Percentiles rank a stretch among this genome's conserved stretches.
These are phyloP conservation scores for Hypercompe scribonia DNA, from an alignment of 2,888 invertebrate genomes.

Conservation along the genomic window DNA sequence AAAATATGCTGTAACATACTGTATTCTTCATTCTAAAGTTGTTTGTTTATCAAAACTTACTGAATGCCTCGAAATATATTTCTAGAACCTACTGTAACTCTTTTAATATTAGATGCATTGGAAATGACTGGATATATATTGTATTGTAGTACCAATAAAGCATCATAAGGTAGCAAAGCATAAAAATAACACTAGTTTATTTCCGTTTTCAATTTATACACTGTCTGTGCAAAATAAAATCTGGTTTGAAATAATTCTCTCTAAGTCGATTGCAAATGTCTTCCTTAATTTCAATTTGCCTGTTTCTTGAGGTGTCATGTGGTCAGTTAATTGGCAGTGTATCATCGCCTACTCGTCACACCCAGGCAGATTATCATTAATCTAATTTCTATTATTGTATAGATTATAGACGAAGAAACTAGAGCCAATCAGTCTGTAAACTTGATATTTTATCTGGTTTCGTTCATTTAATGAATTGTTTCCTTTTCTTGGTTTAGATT, in stretches of 20 bases:
- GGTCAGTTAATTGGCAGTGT: constrained; percentile 50
- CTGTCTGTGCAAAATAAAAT: neutral
- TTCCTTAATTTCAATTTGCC: constrained; percentile 50
- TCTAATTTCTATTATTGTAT: constrained; percentile 38
- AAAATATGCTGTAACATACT: no score
- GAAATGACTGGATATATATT: neutral
- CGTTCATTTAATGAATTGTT: neutral
- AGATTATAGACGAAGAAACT: constrained; percentile 20
- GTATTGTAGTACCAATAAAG: neutral
- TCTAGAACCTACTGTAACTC: no score
- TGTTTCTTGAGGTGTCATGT: constrained; percentile 53
- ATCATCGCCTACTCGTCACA: constrained; percentile 58
- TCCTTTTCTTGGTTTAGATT: neutral
- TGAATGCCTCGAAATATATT: no score
- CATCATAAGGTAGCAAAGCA: neutral
- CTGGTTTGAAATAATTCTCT: constrained; percentile 17
- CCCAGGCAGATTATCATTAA: constrained; percentile 34
- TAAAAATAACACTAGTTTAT: neutral
- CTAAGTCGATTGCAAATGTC: constrained; percentile 27
- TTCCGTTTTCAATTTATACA: neutral
- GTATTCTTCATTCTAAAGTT: no score
- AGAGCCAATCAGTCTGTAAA: constrained; percentile 21
- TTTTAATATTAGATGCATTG: no score
- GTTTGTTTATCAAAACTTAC: no score
- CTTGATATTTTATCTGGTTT: constrained; percentile 17